These are phyloP conservation scores for Falco punctatus DNA, from an alignment of 2,113 vertebrate species.

Conservation along the genomic window DNA sequence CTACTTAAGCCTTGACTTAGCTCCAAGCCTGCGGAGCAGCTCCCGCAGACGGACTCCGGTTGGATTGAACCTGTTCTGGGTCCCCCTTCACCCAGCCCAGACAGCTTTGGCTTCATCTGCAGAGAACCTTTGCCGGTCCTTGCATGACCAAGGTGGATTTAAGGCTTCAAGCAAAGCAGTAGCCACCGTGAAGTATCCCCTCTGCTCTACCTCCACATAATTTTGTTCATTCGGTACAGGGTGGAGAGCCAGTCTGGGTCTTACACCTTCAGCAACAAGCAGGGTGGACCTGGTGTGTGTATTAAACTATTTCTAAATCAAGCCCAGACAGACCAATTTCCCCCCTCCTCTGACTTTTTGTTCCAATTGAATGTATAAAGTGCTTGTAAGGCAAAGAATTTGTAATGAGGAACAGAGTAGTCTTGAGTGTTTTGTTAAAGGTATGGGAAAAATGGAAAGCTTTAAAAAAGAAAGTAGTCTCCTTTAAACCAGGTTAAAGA, in stretches of 20 bases:
- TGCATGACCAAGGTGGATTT: not conserved
- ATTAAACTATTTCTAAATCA: not conserved
- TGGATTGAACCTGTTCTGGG: rapidly evolving
- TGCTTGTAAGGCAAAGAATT: not conserved
- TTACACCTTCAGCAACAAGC: not conserved
- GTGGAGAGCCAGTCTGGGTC: not conserved
- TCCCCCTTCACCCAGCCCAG: not conserved
- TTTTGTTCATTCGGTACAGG: not conserved
- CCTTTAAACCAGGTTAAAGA: not conserved
- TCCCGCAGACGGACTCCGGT: not conserved
- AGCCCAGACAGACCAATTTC: not conserved
- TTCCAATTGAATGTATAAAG: not conserved
- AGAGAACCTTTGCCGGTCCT: not conserved
- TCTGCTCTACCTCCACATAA: not conserved
- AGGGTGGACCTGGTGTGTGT: not conserved
- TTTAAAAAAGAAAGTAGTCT: not conserved
- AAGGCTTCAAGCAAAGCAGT: not conserved
- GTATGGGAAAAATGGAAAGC: not conserved
- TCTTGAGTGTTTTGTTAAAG: not conserved
- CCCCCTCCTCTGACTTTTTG: not conserved
- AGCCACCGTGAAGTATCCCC: not conserved
- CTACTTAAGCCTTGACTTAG: slow-evolving; percentile 40
- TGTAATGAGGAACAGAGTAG: not conserved
- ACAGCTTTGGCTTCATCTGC: not conserved
- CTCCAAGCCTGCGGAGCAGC: slow-evolving; percentile 26